Base-by-base conservation (phyloP, 2,888 invertebrate species). In the Stictocephala bisonia region DNA sequence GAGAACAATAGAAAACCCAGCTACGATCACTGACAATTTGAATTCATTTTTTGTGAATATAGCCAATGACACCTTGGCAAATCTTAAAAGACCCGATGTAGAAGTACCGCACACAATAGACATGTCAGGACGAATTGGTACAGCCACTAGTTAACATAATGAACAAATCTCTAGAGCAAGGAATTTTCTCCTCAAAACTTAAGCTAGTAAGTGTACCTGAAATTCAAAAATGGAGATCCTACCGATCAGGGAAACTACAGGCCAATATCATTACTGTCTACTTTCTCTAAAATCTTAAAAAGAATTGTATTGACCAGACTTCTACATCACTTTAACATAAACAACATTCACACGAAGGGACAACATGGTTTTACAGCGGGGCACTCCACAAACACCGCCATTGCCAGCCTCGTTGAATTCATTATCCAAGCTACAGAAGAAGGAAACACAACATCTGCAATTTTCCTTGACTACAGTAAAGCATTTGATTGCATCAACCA, bases 361-460 rank as follows among this genome's bases (percentile, higher is more conserved):
- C 44, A 44, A 44, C n/a, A 44, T 44, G 44, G 44, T 44, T 44
- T 44, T 44, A 44, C 44, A 44, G 44, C 4, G 44, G 44, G 13
- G 44, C 44, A 44, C 44, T 44, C 44, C 44, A 44, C 44, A 44
- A 44, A n/a, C 44, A 44, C 44, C 44, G 44, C 44, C 13, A 44
- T 44, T n/a, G 44, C 44, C 18, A 44, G n/a, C 18, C 44, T 44
- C 13, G 13, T 7, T 3, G 44, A 44, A 44, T 44, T 44, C 4
- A 44, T 44, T 44, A 44, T 44, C 44, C 44, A 44, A 18, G 13
- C 13, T 44, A 44, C 44, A 44, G 44, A 44, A 13, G 13, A 44
- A 44, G 4, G 44, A 44, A 44, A 44, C n/a, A n/a, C 44, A 44
- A n/a, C 44, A 44, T 44, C 44, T 15, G 44, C 44, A 13, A 44